phyloP scores from a whole-genome alignment of 2,888 invertebrate genomes.

The Pilophorus perplexus region DNA sequence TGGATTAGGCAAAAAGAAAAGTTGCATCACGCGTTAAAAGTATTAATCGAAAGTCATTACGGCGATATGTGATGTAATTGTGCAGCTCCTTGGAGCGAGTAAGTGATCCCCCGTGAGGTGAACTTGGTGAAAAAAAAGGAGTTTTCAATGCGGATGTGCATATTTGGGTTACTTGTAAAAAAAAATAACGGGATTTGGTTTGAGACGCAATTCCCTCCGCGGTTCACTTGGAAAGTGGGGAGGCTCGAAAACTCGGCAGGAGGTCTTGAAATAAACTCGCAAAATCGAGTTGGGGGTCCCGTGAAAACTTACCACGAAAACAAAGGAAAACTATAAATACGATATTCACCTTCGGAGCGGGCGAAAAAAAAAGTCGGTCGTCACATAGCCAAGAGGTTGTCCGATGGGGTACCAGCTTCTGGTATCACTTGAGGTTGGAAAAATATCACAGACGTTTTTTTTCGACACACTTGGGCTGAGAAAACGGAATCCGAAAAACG shows the following conservation, averaged over 20 bases:
- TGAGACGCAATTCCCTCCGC: constrained; percentile 38
- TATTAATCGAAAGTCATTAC: constrained; percentile 16
- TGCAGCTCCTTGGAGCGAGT: constrained; percentile 13
- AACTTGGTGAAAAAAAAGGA: background rate
- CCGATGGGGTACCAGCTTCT: constrained; percentile 23
- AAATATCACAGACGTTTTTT: constrained; percentile 24
- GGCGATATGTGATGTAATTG: constrained; percentile 19
- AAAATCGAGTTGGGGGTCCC: background rate
- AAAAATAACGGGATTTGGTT: constrained; percentile 31
- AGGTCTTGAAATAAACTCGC: constrained; percentile 17
- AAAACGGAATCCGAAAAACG: constrained; percentile 3
- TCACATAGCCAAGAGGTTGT: constrained; percentile 36
- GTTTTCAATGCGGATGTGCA: too few relatives aligned
- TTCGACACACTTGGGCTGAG: constrained; percentile 15
- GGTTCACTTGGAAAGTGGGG: too few relatives aligned
- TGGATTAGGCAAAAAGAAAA: too few relatives aligned
- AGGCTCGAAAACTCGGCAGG: background rate
- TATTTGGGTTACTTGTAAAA: constrained; percentile 6
- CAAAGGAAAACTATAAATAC: background rate
- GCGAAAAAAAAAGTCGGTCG: constrained; percentile 24
- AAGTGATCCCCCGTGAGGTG: constrained; percentile 4
- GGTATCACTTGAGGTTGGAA: constrained; percentile 25
- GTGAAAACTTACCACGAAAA: background rate
- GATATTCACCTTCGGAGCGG: too few relatives aligned
- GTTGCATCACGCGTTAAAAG: constrained; percentile 9